Conservation (phyloP, 2,797 vertebrate genomes). For the Buceros bicornis region DNA sequence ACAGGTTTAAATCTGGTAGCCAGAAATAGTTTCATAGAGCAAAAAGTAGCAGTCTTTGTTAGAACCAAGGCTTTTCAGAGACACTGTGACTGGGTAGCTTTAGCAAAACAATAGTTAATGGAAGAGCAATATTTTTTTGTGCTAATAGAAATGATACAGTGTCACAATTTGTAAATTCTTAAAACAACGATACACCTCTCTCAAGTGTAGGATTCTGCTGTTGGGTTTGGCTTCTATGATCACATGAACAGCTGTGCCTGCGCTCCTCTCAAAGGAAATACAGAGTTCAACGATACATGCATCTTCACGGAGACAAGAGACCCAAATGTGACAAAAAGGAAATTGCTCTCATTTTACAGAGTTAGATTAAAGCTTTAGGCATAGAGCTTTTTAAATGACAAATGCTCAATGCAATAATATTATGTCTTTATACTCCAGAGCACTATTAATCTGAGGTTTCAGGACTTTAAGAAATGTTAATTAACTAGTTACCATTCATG, state of each 20-base stretch:
- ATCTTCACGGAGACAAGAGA: neutral
- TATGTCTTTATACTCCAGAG: slow-evolving; percentile 63
- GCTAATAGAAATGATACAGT: neutral
- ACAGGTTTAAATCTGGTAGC: neutral
- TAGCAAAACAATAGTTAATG: neutral
- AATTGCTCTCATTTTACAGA: slow-evolving; percentile 25
- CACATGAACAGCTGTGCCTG: neutral
- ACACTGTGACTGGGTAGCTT: neutral
- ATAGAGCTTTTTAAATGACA: slow-evolving; percentile 57
- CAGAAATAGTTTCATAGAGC: neutral
- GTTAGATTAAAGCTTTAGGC: slow-evolving; percentile 68
- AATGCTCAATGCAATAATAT: slow-evolving; percentile 68
- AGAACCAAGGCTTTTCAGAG: neutral
- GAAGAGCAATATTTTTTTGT: neutral
- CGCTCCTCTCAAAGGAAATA: neutral
- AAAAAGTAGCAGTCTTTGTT: neutral
- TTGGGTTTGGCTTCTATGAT: neutral
- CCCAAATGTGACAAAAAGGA: slow-evolving; percentile 4
- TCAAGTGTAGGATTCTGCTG: neutral
- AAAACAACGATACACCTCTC: neutral
- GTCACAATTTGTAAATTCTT: neutral
- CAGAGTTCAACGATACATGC: neutral
- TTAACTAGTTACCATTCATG: slow-evolving; percentile 50
- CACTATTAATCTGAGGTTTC: slow-evolving; percentile 56
- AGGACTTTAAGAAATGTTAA: slow-evolving; percentile 58